These are phyloP conservation scores for Clepsis dumicolana DNA, from an alignment of 2,888 invertebrate genomes.

Conservation along the genomic window DNA sequence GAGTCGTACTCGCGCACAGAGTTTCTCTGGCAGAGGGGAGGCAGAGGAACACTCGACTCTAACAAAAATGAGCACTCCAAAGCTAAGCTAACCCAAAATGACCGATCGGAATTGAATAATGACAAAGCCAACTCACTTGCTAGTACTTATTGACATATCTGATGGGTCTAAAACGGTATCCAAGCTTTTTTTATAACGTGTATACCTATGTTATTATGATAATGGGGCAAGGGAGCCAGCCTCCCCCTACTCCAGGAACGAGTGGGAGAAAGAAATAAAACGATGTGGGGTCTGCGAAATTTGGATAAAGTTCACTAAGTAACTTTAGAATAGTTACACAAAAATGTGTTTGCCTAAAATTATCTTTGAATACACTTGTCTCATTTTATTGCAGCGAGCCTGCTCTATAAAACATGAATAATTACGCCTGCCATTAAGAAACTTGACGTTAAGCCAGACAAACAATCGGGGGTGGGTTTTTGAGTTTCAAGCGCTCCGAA, in stretches of 20 bases:
- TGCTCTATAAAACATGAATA: not conserved
- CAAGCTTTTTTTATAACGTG: slow-evolving; percentile 1
- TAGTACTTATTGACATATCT: not conserved
- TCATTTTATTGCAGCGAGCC: not conserved
- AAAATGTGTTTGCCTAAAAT: slow-evolving; percentile 6
- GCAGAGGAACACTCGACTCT: too few relatives aligned
- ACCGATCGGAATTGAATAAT: not conserved
- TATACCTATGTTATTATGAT: slow-evolving; percentile 14
- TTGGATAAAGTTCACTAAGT: slow-evolving; percentile 10
- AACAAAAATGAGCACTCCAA: too few relatives aligned
- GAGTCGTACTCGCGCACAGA: too few relatives aligned
- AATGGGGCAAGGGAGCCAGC: slow-evolving; percentile 1
- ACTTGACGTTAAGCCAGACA: not conserved
- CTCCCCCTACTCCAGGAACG: not conserved
- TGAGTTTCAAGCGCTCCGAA: not conserved
- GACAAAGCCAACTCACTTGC: not conserved
- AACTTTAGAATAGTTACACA: slow-evolving; percentile 10
- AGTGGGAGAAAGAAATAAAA: slow-evolving; percentile 5
- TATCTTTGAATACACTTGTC: slow-evolving; percentile 13
- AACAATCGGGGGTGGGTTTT: not conserved
- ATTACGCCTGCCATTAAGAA: not conserved
- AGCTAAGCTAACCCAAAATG: not conserved
- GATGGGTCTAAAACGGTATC: not conserved
- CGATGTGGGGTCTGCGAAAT: slow-evolving; percentile 1
- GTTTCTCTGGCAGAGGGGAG: too few relatives aligned